phyloP scores from a whole-genome alignment of 2,797 vertebrate species.

The Tragopan temminckii region DNA sequence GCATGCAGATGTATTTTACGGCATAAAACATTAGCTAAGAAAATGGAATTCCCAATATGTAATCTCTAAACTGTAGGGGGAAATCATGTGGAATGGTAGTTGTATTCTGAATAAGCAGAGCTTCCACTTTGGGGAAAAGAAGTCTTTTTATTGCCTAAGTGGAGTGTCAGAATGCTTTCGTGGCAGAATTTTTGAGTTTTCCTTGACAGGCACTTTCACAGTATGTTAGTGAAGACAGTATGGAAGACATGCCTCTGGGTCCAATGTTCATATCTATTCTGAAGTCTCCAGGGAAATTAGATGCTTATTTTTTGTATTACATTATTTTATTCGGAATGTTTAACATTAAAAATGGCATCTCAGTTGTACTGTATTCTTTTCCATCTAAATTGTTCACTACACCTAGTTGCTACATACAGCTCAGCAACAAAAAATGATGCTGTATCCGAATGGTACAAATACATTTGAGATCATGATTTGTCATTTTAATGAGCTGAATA shows the following conservation, averaged over 20 bases:
- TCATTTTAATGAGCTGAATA: background rate
- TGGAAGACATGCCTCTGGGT: background rate
- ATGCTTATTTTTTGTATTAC: background rate
- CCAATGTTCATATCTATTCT: background rate
- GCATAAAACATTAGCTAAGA: conserved; percentile 19
- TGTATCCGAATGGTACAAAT: background rate
- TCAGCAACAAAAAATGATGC: background rate
- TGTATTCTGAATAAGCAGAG: background rate
- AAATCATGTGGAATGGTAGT: background rate
- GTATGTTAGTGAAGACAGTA: background rate
- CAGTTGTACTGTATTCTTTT: background rate
- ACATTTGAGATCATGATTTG: background rate
- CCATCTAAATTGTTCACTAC: background rate
- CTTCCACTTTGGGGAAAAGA: background rate
- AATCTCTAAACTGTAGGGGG: background rate
- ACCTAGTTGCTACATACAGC: background rate
- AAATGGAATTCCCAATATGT: background rate
- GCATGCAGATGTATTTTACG: background rate
- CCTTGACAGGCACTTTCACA: background rate
- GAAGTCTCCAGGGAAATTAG: background rate
- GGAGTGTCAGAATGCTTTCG: background rate
- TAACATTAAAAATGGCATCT: background rate
- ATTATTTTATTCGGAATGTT: background rate
- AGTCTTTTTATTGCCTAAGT: background rate
- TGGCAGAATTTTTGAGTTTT: background rate